Base-by-base conservation (phyloP, 2,113 vertebrate genomes). In the Todiramphus saurophagus region DNA sequence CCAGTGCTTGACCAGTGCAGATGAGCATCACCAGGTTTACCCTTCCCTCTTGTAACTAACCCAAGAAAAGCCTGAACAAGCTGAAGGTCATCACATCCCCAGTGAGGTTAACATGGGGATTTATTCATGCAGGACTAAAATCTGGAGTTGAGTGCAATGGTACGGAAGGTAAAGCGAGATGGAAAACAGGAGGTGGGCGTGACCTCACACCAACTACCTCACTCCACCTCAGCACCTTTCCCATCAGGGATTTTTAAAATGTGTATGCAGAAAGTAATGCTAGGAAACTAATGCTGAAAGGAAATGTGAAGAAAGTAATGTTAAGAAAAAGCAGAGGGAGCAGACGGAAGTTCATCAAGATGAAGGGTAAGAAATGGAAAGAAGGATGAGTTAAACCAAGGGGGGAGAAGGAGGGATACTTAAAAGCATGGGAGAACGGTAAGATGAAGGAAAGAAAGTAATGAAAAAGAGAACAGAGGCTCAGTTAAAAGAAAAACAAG, bases 1-100 rank as follows among this genome's bases (percentile, higher is more conserved):
- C 3, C 33, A 48, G 30, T 4, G 0, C 11, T 7, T 25, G 43
- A 5, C 4, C 0, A 1, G n/a, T 1, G n/a, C 20, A 18, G 73
- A 33, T 10, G 16, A 39, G 46, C 62, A 83, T 39, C 59, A 3
- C 19, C 23, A 16, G 53, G 51, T 3, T 70, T 39, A 12, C 30
- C 28, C 25, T 62, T 13, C 41, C 59, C 20, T 48, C 31, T 6
- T 2, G n/a, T 9, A 41, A 23, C 30, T 14, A 24, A 2, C 5
- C 37, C 39, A 35, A 8, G 3, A 2, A 15, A 24, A 35, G 4
- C 20, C 28, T 7, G 11, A 14, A 2, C 0, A 2, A n/a, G 13
- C 17, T 25, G 30, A 3, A 27, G 7, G 35, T 8, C 44, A 14
- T 5, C 44, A 3, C 53, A 2, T 15, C n/a, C 39, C 30, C 82